A percentile compares a stretch with the other conserved stretches of the same genome.
These are phyloP conservation scores for Linnaemya tessellans DNA, from an alignment of 2,888 invertebrate species.

Conservation along the genomic window DNA sequence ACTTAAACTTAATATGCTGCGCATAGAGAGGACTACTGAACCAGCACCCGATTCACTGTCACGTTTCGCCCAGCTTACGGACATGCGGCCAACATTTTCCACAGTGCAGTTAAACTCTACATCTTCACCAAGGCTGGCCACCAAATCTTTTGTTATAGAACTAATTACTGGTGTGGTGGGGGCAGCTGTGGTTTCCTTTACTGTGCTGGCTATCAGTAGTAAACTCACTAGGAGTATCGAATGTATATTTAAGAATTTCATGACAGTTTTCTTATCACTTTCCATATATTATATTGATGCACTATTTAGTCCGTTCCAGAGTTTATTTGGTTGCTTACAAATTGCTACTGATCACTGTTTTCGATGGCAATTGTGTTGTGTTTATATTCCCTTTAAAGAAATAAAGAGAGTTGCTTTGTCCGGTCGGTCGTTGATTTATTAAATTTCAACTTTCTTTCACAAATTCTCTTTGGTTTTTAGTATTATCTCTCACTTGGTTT, in stretches of 20 bases:
- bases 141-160: constrained; percentile 79
- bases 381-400: constrained; percentile 36
- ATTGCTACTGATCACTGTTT: constrained; percentile 72
- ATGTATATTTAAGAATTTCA: constrained; percentile 47
- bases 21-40: constrained; percentile 80
- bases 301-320: constrained; percentile 24
- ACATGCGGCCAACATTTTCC: constrained; percentile 79
- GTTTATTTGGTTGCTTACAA: constrained; percentile 69
- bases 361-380: constrained; percentile 30
- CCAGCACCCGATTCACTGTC: constrained; percentile 77
- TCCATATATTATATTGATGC: background rate
- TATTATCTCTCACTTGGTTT: constrained; percentile 25
- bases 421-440: constrained; percentile 46
- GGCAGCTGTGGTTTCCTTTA: constrained; percentile 37
- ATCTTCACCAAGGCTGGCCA: constrained; percentile 80
- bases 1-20: constrained; percentile 78
- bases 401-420: constrained; percentile 38
- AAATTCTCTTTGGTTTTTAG: constrained; percentile 38
- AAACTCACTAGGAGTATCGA: constrained; percentile 19
- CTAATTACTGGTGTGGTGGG: constrained; percentile 77
- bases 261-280: constrained; percentile 29
- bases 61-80: constrained; percentile 82
- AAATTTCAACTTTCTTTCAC: constrained; percentile 37
- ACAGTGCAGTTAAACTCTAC: constrained; percentile 82
- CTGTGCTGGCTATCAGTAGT: constrained; percentile 1